Evolutionary conservation across 2,888 invertebrate genomes (phyloP), one percentile per base, ranked within the genome.

Genomic region (Dendrolimus pini): DNA sequence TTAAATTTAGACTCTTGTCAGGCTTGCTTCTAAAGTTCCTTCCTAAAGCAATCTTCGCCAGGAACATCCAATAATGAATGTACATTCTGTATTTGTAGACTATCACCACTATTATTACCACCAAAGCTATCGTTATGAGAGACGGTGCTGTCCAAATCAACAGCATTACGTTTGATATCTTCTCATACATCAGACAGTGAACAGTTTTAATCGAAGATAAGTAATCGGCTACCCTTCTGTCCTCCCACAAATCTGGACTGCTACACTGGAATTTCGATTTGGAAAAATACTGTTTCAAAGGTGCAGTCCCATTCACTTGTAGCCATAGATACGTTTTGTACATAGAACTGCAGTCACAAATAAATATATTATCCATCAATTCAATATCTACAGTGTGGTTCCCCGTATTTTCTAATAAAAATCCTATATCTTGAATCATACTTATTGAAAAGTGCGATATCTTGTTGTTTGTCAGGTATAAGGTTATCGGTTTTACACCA

Each of bases 391-490:
- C 65, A 1, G 75, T 69, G 14, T 62, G 61, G 56, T 75, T 82
- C 14, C 66, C 71, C 12, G 68, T 71, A n/a, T 75, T 75, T 63
- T 85, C 82, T 47, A 89, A 65, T 54, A 93, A 71, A 62, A 83
- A 87, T 47, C 76, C 75, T 47, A 93, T 89, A 70, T 93, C 93
- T 66, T 89, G 76, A 56, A 93, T 78, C 93, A 93, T 93, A n/a
- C 87, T 86, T 9, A 84, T 61, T 12, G 91, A 92, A 41, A 93
- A 85, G 65, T 90, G 88, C 18, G 91, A 85, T 60, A 93, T 83
- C 76, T 92, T 93, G 67, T 93, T 93, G 56, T 91, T 85, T 8
- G 78, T 82, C n/a, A 92, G 68, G 54, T 82, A 78, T 2, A 93
- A 59, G 47, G 71, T 80, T 10, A 67, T 67, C 6, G 93, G 82